Evolutionary conservation across 2,113 vertebrate species (phyloP).

Genomic region (Rhipidura dahli): DNA sequence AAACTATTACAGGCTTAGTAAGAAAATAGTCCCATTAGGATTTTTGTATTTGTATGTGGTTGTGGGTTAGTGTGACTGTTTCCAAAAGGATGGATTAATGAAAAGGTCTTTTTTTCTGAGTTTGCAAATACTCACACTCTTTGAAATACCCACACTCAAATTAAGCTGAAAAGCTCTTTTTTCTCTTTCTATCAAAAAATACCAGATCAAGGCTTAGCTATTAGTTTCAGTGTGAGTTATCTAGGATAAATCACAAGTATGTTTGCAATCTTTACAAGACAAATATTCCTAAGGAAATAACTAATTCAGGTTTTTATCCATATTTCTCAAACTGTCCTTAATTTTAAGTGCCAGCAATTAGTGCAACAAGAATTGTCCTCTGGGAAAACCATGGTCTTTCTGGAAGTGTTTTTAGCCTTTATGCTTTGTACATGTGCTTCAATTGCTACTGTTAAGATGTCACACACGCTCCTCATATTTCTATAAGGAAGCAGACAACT

Average conservation of each 20-base stretch:
- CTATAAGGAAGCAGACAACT: constrained; percentile 27
- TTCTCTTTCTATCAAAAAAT: neutral
- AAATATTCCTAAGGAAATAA: neutral
- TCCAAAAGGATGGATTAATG: constrained; percentile 75
- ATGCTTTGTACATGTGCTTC: neutral
- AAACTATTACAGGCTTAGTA: constrained; percentile 81
- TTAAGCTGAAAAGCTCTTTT: constrained; percentile 39
- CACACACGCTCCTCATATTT: neutral
- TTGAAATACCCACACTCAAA: constrained; percentile 67
- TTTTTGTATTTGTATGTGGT: constrained; percentile 77
- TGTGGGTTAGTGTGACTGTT: constrained; percentile 72
- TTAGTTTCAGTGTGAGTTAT: constrained; percentile 33
- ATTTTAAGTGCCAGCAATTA: constrained; percentile 21
- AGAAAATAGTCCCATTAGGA: constrained; percentile 82
- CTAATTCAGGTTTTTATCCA: neutral
- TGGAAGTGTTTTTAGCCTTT: neutral
- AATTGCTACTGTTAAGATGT: neutral
- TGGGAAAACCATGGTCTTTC: neutral
- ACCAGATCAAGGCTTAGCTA: constrained; percentile 14
- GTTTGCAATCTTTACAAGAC: neutral
- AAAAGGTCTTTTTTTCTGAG: constrained; percentile 69
- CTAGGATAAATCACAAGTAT: constrained; percentile 24
- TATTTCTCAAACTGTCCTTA: constrained; percentile 2
- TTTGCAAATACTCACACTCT: constrained; percentile 61
- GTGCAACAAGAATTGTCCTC: neutral